Evolutionary conservation across 2,888 invertebrate species (phyloP), one percentile per base, ranked within the genome.

Genomic region (Exephanes ischioxanthus): DNA sequence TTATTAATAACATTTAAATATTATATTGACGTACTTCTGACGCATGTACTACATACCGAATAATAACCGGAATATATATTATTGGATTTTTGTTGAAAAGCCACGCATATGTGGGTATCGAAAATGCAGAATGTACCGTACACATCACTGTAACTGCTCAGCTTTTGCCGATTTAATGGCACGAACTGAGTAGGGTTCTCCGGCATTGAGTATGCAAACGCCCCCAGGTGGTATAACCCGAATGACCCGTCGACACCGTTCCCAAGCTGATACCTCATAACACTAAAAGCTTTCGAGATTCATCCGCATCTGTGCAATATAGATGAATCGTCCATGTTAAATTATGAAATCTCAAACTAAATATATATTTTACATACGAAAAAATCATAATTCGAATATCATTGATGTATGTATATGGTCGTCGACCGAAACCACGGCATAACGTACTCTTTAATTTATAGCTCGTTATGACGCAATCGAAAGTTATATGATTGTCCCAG

Each of bases 231-330:
- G 45, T 22, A 58, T 58, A 26, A 58, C 58, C 26, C 26, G 58
- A 26, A 26, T 58, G 58, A 26, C 22, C 26, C 22, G 58, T 48
- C 58, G 26, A 4, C 58, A 26, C 26, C 26, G 58, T 58, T 58
- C 26, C 58, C 58, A 58, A 58, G 11, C 9, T 19, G 55, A 55
- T 55, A 58, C 58, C 22, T 55, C 55, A 26, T 58, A 58, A 58
- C 26, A 58, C 58, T 58, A 58, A 58, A 58, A 58, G 26, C 58
- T 58, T 58, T 58, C 58, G 26, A 58, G 14, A 58, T 58, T 58
- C 58, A 26, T 26, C 22, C 58, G 19, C 26, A 58, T 22, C 11
- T 26, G 11, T 58, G 26, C 58, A 58, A 58, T 58, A 58, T 58
- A 14, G 58, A 58, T 58, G 58, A 26, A 0, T 58, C 58, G 11